Base-by-base conservation (phyloP, 2,797 vertebrate species). In the Discoglossus pictus region DNA sequence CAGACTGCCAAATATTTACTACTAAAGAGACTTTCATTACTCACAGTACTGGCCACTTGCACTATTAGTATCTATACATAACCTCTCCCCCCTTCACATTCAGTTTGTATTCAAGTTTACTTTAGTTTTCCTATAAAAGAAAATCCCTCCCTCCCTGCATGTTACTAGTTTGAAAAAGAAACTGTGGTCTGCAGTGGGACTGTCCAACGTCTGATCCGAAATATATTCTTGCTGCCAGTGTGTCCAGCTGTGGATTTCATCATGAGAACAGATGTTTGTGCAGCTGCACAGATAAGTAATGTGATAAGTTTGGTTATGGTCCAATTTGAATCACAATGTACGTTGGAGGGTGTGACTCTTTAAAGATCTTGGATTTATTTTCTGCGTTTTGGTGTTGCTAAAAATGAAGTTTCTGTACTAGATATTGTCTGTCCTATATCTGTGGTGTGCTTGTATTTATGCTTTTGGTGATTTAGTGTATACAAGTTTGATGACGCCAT, bases 261-360 rank as follows among this genome's bases (percentile, higher is more conserved):
- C 18, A 52, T 13, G 15, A 44, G 42, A 6, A 3, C 65, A 68
- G 65, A 68, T 68, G 65, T 68, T 60, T 60, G 40, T 52, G 47
- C 65, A 68, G 65, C 65, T 68, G 55, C 18, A 43, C 36, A 35
- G 46, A 23, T 68, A 60, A 35, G 65, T 42, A 68, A 68, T 52
- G 47, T 52, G 65, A 68, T 68, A 60, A 16, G 43, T 59, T 68
- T 68, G 65, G 55, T 68, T 47, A 60, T 60, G 24, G 55, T 51
- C 65, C 65, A 68, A 47, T 36, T 27, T 35, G 65, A 47, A 68
- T 51, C 58, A 52, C 47, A 60, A 34, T 52, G 47, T n/a, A 34
- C 36, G 38, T 52, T 58, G 48, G 36, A 51, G 65, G 65, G 65
- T 9, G 65, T 23, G 47, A 36, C 20, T 51, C 46, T 5, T 12